These are phyloP conservation scores for Iphiclides podalirius DNA, from an alignment of 2,888 invertebrate genomes.

Conservation along the genomic window DNA sequence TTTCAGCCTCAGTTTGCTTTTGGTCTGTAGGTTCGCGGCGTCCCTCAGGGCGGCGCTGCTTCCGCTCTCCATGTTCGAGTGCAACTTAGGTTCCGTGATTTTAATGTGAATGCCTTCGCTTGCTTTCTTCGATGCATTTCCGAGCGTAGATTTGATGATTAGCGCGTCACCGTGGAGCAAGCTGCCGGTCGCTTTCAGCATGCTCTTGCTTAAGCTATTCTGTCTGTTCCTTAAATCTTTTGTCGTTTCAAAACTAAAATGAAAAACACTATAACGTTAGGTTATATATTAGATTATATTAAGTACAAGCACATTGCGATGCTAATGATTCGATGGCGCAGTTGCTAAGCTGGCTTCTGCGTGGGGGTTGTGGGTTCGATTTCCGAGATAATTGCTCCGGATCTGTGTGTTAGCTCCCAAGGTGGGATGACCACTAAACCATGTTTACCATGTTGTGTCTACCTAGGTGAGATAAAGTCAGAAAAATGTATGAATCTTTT, in stretches of 20 bases:
- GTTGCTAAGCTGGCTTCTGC: too few relatives aligned
- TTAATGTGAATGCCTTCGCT: slow-evolving; percentile 56
- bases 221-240: slow-evolving; percentile 71
- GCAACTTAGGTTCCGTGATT: slow-evolving; percentile 43
- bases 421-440: too few relatives aligned
- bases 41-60: slow-evolving; percentile 37
- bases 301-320: too few relatives aligned
- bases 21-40: slow-evolving; percentile 49
- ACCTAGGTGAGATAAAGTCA: too few relatives aligned
- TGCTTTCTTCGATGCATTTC: slow-evolving; percentile 49
- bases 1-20: slow-evolving; percentile 53
- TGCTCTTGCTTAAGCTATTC: slow-evolving; percentile 70
- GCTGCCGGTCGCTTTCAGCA: slow-evolving; percentile 66
- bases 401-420: too few relatives aligned
- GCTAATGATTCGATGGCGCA: too few relatives aligned
- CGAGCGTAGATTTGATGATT: slow-evolving; percentile 63
- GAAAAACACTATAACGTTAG: background rate
- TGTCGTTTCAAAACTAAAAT: slow-evolving; percentile 61
- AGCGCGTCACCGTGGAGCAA: slow-evolving; percentile 68
- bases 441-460: too few relatives aligned
- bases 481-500: too few relatives aligned
- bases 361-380: too few relatives aligned
- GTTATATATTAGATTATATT: too few relatives aligned
- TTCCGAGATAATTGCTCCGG: too few relatives aligned
- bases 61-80: slow-evolving; percentile 35